phyloP scores from a whole-genome alignment of 2,888 invertebrate genomes.

The Thecophora atra region DNA sequence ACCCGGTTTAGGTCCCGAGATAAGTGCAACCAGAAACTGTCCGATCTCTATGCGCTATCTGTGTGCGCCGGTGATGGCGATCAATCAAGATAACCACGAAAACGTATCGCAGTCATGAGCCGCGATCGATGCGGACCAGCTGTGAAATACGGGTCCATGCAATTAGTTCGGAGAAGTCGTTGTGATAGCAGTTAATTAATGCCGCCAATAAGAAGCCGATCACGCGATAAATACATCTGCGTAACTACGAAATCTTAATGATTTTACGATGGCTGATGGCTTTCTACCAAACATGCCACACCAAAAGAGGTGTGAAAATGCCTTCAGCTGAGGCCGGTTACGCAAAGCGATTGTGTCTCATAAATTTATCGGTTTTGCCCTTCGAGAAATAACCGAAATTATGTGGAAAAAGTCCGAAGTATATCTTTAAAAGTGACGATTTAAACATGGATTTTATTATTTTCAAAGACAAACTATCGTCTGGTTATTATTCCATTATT shows the following conservation, averaged over 20 bases:
- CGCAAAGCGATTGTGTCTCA: background rate
- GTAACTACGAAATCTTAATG: background rate
- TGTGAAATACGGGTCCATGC: slow-evolving; percentile 11
- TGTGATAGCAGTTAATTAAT: slow-evolving; percentile 24
- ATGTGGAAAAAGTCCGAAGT: background rate
- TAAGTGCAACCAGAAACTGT: slow-evolving; percentile 8
- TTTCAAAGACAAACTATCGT: no score
- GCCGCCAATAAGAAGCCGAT: slow-evolving; percentile 9
- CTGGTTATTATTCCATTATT: no score
- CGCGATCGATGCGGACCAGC: background rate
- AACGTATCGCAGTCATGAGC: slow-evolving; percentile 1
- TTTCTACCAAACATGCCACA: background rate
- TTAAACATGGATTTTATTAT: no score
- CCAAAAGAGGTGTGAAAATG: background rate
- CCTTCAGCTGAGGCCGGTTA: background rate
- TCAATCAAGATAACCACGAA: slow-evolving; percentile 32
- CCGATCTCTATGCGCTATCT: background rate
- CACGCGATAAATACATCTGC: slow-evolving; percentile 4
- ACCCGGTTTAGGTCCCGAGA: slow-evolving; percentile 9
- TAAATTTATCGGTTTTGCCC: background rate
- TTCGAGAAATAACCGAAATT: background rate
- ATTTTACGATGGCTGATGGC: background rate
- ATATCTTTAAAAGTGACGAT: no score
- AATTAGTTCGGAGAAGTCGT: slow-evolving; percentile 18
- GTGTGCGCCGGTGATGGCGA: slow-evolving; percentile 3